Evolutionary conservation across 2,113 vertebrate species (phyloP).

Genomic region (Clarias magur): DNA sequence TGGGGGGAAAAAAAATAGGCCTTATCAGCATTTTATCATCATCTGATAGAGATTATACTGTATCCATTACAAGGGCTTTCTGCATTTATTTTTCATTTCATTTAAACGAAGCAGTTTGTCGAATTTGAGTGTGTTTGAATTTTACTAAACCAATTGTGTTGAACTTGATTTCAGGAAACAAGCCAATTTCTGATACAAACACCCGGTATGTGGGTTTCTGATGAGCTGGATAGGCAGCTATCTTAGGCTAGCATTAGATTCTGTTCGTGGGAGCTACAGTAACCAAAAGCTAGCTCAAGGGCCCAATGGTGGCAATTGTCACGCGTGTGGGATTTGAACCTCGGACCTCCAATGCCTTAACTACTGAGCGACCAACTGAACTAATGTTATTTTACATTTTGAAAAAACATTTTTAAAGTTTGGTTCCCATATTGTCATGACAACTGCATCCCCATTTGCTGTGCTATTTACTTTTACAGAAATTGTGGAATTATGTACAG

Average conservation of each 20-base stretch:
- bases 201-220: background rate
- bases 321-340: too few relatives aligned
- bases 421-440: too few relatives aligned
- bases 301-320: too few relatives aligned
- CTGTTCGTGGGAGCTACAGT: background rate
- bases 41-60: conserved; percentile 6
- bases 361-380: too few relatives aligned
- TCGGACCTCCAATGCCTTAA: too few relatives aligned
- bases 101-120: background rate
- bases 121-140: background rate
- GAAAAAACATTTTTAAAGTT: too few relatives aligned
- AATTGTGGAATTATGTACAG: too few relatives aligned
- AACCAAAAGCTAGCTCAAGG: background rate
- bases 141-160: background rate
- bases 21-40: background rate
- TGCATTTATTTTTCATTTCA: background rate
- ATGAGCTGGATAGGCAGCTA: background rate
- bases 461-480: too few relatives aligned
- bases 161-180: background rate
- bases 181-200: background rate
- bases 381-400: too few relatives aligned
- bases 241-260: background rate
- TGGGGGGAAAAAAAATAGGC: background rate
- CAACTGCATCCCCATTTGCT: too few relatives aligned
- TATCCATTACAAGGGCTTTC: background rate